Conservation (phyloP, 1,140 invertebrate species). For the Bombus soroeensis region DNA sequence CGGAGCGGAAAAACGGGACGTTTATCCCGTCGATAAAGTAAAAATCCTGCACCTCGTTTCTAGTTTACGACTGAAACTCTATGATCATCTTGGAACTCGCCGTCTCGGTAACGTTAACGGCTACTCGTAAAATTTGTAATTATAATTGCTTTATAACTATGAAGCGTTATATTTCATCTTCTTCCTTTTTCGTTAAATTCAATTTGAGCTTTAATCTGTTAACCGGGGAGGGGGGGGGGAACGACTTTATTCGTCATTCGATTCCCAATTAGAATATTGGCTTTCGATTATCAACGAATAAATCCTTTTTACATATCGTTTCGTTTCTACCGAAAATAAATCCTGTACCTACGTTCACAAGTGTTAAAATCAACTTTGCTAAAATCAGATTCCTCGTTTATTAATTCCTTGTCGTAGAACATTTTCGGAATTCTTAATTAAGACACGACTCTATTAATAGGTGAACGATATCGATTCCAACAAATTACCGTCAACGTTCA, state of each 20-base stretch:
- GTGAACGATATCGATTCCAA: not conserved
- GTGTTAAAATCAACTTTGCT: no score
- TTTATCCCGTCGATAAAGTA: constrained; percentile 14
- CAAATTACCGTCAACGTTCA: no score
- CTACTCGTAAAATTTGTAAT: not conserved
- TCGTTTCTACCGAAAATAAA: no score
- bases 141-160: not conserved
- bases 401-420: no score
- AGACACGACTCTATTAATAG: not conserved
- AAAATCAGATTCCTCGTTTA: no score
- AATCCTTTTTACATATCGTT: no score
- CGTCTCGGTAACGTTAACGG: no score
- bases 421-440: no score
- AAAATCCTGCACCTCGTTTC: not conserved
- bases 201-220: not conserved
- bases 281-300: no score
- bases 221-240: no score
- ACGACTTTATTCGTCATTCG: not conserved
- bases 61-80: not conserved
- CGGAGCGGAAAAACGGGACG: not conserved
- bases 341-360: no score
- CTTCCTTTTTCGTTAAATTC: no score
- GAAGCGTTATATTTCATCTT: not conserved
- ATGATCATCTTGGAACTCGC: not conserved
- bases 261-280: not conserved